Conservation (phyloP, 2,113 vertebrate genomes). For the Apeltes quadracus region DNA sequence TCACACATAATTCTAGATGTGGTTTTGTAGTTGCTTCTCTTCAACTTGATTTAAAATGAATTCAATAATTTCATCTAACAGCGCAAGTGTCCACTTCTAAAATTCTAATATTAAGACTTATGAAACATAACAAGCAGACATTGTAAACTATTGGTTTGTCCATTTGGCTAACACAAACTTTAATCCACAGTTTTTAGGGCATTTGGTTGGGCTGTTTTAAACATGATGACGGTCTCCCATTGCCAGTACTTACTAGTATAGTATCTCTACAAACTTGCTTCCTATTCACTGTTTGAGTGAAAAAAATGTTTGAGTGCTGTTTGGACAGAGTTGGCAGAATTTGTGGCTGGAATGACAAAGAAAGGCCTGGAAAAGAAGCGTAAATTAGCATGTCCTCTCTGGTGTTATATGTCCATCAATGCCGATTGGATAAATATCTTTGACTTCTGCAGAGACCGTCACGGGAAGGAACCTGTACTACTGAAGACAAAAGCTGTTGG, state of each 20-base stretch:
- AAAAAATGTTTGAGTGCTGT: neutral
- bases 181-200: too few species aligned
- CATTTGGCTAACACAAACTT: neutral
- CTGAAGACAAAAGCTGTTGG: too few species aligned
- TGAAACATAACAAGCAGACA: neutral
- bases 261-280: neutral
- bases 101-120: neutral
- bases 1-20: neutral
- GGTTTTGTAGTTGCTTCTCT: neutral
- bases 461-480: too few species aligned
- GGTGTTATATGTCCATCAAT: neutral
- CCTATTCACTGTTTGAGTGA: conserved; percentile 1
- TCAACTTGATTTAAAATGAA: neutral
- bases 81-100: neutral
- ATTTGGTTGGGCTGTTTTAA: neutral
- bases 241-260: neutral
- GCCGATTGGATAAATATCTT: neutral
- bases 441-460: neutral
- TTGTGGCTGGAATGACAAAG: neutral
- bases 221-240: neutral
- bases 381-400: neutral
- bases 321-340: neutral
- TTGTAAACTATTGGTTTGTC: neutral
- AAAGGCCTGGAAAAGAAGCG: neutral
- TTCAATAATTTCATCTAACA: neutral